Evolutionary conservation across 2,888 invertebrate genomes (phyloP).

Genomic region (Tinea trinotella): DNA sequence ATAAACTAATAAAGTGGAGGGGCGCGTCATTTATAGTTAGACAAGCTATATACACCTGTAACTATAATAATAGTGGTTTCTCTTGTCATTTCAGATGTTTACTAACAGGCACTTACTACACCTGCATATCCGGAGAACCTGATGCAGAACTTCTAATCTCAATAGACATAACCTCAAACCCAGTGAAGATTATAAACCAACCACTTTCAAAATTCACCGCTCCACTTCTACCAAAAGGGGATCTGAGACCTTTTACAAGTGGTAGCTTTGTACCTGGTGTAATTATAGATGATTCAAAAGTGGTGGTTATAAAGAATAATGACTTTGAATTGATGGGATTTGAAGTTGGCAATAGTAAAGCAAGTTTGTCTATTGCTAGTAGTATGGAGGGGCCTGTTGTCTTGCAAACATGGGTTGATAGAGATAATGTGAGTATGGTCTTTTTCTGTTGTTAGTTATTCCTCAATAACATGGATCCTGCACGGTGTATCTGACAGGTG

Average conservation of each 20-base stretch:
- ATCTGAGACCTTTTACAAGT: slow-evolving; percentile 40
- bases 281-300: slow-evolving; percentile 45
- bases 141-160: slow-evolving; percentile 70
- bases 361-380: slow-evolving; percentile 46
- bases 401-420: slow-evolving; percentile 50
- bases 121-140: slow-evolving; percentile 71
- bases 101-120: slow-evolving; percentile 74
- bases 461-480: no score
- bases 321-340: slow-evolving; percentile 40
- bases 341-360: slow-evolving; percentile 34
- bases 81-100: slow-evolving; percentile 71
- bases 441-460: background rate
- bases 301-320: slow-evolving; percentile 46
- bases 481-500: no score
- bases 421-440: slow-evolving; percentile 34
- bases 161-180: slow-evolving; percentile 72
- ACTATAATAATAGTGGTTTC: no score
- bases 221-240: slow-evolving; percentile 29
- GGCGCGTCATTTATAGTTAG: no score
- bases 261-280: slow-evolving; percentile 48
- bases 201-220: slow-evolving; percentile 46
- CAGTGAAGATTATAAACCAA: slow-evolving; percentile 60
- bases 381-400: slow-evolving; percentile 39
- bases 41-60: no score
- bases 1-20: no score